Conservation (phyloP, 1,140 invertebrate genomes). For the Trialeurodes vaporariorum region DNA sequence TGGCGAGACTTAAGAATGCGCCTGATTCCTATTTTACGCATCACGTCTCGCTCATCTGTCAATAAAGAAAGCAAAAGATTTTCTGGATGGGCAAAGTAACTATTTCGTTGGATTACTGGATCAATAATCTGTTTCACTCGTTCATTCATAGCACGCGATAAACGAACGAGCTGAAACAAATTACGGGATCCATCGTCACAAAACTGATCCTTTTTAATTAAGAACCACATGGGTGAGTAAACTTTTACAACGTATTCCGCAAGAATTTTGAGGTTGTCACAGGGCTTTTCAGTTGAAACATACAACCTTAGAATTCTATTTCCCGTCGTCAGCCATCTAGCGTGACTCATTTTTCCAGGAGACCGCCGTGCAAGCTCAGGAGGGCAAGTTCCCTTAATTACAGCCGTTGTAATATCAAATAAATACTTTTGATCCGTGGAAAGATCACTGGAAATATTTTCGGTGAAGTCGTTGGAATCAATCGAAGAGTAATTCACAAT, state of each 20-base stretch:
- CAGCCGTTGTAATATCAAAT: background rate
- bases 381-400: background rate
- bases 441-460: background rate
- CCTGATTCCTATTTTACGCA: too few species aligned
- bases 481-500: background rate
- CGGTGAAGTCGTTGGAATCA: background rate
- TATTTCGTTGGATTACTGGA: background rate
- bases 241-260: conserved; percentile 19
- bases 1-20: too few species aligned
- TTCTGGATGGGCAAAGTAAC: background rate
- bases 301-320: conserved; percentile 24
- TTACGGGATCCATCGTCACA: background rate
- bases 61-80: background rate
- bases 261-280: conserved; percentile 16
- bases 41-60: too few species aligned
- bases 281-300: conserved; percentile 14
- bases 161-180: conserved; percentile 7
- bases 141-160: background rate
- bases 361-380: background rate
- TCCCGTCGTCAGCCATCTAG: conserved; percentile 19
- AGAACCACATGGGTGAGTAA: conserved; percentile 24
- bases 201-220: conserved; percentile 18
- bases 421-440: conserved; percentile 7
- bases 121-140: background rate
- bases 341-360: background rate